A percentile compares a stretch with the other conserved stretches of the same genome.
phyloP scores from a whole-genome alignment of 2,113 vertebrate species.

The Hippoglossus stenolepis region DNA sequence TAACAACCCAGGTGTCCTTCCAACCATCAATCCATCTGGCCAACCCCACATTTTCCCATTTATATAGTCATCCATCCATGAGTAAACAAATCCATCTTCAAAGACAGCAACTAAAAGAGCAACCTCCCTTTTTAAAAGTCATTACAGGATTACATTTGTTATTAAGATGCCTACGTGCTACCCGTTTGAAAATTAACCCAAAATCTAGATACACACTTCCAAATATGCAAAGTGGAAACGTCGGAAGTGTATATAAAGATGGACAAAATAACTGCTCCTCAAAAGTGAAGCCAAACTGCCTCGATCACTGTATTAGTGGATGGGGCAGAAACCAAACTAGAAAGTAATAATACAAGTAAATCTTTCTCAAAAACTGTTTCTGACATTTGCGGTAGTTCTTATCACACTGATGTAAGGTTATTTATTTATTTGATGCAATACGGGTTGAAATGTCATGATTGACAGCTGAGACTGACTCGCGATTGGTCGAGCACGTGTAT shows the following conservation, averaged over 20 bases:
- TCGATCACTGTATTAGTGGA: background rate
- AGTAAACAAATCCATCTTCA: conserved; percentile 6
- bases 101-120: conserved; percentile 11
- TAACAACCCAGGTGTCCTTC: conserved; percentile 27
- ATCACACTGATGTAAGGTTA: too few species aligned
- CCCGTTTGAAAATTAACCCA: background rate
- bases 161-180: background rate
- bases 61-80: conserved; percentile 14
- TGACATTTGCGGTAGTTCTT: too few species aligned
- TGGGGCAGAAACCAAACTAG: too few species aligned
- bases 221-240: background rate
- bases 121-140: background rate
- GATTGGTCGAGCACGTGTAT: too few species aligned
- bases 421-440: too few species aligned
- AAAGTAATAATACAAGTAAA: too few species aligned
- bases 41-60: conserved; percentile 30
- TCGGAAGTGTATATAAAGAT: too few species aligned
- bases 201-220: background rate
- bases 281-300: background rate
- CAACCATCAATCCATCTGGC: conserved; percentile 18
- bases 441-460: too few species aligned
- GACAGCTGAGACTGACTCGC: too few species aligned
- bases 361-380: background rate
- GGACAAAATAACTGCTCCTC: too few species aligned
- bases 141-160: background rate